Evolutionary conservation across 1,140 invertebrate species (phyloP).

Genomic region (Papilio aristodemus): DNA sequence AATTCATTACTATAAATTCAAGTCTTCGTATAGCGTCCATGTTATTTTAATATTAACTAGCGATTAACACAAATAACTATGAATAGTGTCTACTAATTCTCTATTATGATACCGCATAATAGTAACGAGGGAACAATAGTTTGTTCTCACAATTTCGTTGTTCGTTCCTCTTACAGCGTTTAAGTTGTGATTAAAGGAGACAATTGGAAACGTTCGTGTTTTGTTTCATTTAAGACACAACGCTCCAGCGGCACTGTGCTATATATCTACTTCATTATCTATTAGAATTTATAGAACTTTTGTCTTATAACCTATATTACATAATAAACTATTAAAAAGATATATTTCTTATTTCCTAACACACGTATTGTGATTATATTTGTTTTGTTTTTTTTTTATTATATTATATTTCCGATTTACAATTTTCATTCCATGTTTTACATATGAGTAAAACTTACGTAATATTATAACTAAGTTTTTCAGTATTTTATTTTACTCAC

Average conservation of each 20-base stretch:
- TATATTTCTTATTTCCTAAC: background rate
- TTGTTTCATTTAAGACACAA: slow-evolving; percentile 20
- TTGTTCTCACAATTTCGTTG: slow-evolving; percentile 15
- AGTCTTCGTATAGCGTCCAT: background rate
- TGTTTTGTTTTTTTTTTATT: too few species aligned
- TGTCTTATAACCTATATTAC: background rate
- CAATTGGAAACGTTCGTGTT: slow-evolving; percentile 17
- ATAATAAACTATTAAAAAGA: background rate
- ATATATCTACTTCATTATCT: background rate
- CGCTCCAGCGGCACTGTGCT: slow-evolving; percentile 2
- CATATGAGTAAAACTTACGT: too few species aligned
- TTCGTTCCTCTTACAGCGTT: slow-evolving; percentile 5
- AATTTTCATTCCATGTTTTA: too few species aligned
- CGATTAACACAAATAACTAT: slow-evolving; percentile 13
- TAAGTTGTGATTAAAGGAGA: slow-evolving; percentile 17
- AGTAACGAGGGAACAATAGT: background rate
- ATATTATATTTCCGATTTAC: too few species aligned
- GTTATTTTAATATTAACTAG: slow-evolving; percentile 3
- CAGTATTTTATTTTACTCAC: too few species aligned
- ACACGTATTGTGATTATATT: too few species aligned
- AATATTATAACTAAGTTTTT: too few species aligned
- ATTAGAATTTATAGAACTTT: slow-evolving; percentile 6
- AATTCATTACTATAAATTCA: background rate
- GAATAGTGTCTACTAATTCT: slow-evolving; percentile 7
- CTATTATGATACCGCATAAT: slow-evolving; percentile 8